Evolutionary conservation across 2,113 vertebrate species (phyloP), one percentile per base, ranked within the genome.

Genomic region (Pelvicachromis taeniatus): DNA sequence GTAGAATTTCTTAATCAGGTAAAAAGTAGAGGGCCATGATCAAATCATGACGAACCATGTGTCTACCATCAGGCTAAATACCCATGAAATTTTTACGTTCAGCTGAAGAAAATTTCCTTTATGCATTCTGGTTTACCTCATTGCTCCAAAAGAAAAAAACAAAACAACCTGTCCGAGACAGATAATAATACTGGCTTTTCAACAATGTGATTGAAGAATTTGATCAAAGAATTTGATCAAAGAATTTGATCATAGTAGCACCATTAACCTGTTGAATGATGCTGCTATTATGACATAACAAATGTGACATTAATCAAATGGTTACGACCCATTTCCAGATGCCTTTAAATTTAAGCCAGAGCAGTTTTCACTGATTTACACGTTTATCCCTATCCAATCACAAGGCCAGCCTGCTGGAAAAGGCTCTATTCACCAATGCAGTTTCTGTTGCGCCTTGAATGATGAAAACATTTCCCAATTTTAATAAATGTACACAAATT

Each of bases 31-130:
- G 11, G 35, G 61, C 2, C 9, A 6, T 82, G 77, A 92, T 89
- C 58, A 80, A 81, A 87, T 90, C 86, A 91, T 55, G 78, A 55
- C 16, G 1, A 21, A 85, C 65, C 73, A 80, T 13, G 83, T 54
- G 52, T 87, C 50, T 54, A 80, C 31, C 53, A 90, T 78, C 55
- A 80, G 40, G 45, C 33, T 77, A 70, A 59, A 53, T 52, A 16
- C 26, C 53, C 7, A 9, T 19, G 77, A 65, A 35, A 78, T 56
- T 73, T 55, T 68, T 35, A 65, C 21, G 31, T 61, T 84, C 77
- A 81, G 29, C 29, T 42, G 5, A 80, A 13, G 52, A 63, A 81
- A 79, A 86, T 42, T 33, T 63, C 2, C 50, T 86, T 78, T 35
- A 45, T 56, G 31, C 56, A 52, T n/a, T 61, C 59, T 1, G 21